These are phyloP conservation scores for Homalodisca vitripennis DNA, from an alignment of 1,140 invertebrate species.

Conservation along the genomic window DNA sequence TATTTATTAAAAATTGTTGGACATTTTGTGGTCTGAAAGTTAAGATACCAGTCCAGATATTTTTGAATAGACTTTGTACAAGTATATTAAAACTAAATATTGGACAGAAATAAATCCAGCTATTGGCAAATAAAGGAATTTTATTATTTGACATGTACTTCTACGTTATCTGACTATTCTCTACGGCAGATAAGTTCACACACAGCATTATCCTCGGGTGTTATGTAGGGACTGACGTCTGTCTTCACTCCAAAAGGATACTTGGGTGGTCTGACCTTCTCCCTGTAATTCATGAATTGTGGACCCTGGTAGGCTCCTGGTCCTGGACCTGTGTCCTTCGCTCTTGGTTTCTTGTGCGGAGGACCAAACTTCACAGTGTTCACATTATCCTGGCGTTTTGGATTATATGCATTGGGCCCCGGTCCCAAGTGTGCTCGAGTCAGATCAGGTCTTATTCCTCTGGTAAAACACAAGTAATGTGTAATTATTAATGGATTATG, in stretches of 20 bases:
- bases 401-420: constrained; percentile 15
- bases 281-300: not conserved
- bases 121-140: too few relatives aligned
- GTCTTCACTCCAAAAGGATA: constrained; percentile 17
- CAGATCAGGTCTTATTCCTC: not conserved
- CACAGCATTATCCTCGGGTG: not conserved
- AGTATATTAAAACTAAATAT: too few relatives aligned
- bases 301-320: not conserved
- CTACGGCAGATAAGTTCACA: constrained; percentile 6
- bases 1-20: too few relatives aligned
- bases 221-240: not conserved
- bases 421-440: not conserved
- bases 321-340: constrained; percentile 2
- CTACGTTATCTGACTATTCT: too few relatives aligned
- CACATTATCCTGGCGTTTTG: constrained; percentile 5
- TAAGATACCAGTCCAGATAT: too few relatives aligned
- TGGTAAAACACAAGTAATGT: too few relatives aligned
- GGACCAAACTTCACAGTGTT: constrained; percentile 2
- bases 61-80: too few relatives aligned
- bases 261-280: constrained; percentile 11
- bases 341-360: not conserved
- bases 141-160: too few relatives aligned
- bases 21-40: too few relatives aligned
- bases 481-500: too few relatives aligned
- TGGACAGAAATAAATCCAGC: too few relatives aligned